Conservation (phyloP, 1,140 invertebrate species). For the Drosophila sucinea region DNA sequence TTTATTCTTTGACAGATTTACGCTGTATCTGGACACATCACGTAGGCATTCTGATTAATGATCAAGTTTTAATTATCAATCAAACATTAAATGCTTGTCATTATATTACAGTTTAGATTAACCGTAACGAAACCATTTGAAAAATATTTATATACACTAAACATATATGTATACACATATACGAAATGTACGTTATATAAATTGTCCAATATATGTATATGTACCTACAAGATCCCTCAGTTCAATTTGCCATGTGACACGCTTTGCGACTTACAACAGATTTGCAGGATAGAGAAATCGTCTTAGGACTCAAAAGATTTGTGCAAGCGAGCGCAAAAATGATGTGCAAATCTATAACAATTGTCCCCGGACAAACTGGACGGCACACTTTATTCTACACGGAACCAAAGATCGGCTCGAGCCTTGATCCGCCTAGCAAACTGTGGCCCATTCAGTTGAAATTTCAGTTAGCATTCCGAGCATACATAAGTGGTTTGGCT, state of each 20-base stretch:
- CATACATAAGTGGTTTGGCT: constrained; percentile 69
- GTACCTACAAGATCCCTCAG: constrained; percentile 8
- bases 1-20: no score
- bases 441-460: constrained; percentile 17
- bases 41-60: no score
- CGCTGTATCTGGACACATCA: no score
- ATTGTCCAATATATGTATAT: background rate
- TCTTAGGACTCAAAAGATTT: constrained; percentile 64
- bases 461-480: constrained; percentile 25
- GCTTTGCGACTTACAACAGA: constrained; percentile 78
- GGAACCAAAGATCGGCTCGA: constrained; percentile 24
- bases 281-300: constrained; percentile 58
- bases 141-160: background rate
- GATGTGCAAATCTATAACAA: constrained; percentile 62
- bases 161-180: background rate
- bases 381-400: constrained; percentile 42
- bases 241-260: constrained; percentile 76
- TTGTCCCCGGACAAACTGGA: constrained; percentile 19
- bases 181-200: background rate
- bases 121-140: background rate
- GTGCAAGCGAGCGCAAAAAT: constrained; percentile 51
- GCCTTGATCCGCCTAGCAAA: constrained; percentile 58
- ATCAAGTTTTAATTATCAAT: no score
- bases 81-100: no score
- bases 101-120: no score